Percentiles rank a stretch among this genome's conserved stretches.
Evolutionary conservation across 2,888 invertebrate species (phyloP).

Genomic region (Agonopterix subpropinquella): DNA sequence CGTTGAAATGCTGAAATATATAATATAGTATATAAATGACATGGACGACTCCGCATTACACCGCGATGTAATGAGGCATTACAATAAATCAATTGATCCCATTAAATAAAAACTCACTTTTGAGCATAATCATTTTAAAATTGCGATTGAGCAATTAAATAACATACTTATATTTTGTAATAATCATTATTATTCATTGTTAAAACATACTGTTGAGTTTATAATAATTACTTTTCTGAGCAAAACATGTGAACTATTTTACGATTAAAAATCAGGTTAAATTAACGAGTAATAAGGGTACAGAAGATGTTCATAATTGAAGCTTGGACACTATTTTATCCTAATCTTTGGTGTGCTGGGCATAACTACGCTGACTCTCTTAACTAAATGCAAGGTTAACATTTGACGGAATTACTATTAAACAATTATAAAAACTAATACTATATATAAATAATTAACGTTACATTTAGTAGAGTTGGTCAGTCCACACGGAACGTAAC

Average conservation of each 20-base stretch:
- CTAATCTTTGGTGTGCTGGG: conserved; percentile 74
- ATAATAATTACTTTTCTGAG: conserved; percentile 41
- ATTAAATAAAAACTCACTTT: conserved; percentile 56
- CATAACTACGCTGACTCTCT: conserved; percentile 44
- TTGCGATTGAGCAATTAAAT: conserved; percentile 65
- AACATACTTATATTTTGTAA: conserved; percentile 25
- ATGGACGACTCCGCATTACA: conserved; percentile 55
- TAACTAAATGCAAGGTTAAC: conserved; percentile 32
- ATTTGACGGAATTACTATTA: conserved; percentile 10
- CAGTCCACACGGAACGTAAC: conserved; percentile 44
- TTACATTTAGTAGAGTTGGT: conserved; percentile 36
- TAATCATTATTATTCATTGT: conserved; percentile 24
- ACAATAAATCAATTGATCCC: conserved; percentile 45
- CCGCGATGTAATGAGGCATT: conserved; percentile 34
- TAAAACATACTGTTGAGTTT: conserved; percentile 44
- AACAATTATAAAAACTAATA: conserved; percentile 4
- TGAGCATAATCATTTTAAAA: conserved; percentile 63
- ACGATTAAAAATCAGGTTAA: conserved; percentile 8
- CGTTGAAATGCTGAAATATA: conserved; percentile 30
- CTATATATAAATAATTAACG: conserved; percentile 10
- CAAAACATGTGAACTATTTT: conserved; percentile 30
- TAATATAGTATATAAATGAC: conserved; percentile 25
- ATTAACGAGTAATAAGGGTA: not conserved
- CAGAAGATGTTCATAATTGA: conserved; percentile 33
- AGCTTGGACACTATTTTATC: conserved; percentile 49